These are phyloP conservation scores for Oligia latruncula DNA, from an alignment of 2,888 invertebrate species.

Conservation along the genomic window DNA sequence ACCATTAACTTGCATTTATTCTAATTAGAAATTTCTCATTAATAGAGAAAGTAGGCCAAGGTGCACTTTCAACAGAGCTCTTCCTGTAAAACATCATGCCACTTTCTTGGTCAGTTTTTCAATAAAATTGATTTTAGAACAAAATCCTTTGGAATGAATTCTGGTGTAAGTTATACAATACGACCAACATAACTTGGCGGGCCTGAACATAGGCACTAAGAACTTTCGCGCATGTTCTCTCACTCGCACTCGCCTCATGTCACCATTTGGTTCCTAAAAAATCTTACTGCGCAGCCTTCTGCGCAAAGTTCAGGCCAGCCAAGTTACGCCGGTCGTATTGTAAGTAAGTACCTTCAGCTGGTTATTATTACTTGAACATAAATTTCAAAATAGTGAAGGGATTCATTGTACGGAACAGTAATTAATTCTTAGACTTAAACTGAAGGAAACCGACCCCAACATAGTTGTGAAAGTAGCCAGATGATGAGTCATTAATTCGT, in stretches of 20 bases:
- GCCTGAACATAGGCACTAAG: too few species aligned
- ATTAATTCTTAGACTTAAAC: neutral
- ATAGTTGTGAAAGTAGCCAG: too few species aligned
- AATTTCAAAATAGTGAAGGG: constrained; percentile 22
- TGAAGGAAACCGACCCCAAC: too few species aligned
- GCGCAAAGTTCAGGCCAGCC: too few species aligned
- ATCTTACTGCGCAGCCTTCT: too few species aligned
- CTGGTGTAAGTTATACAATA: neutral
- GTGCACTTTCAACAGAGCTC: constrained; percentile 7
- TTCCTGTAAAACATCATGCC: neutral
- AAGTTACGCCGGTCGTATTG: too few species aligned
- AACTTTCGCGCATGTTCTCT: too few species aligned
- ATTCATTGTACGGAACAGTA: neutral
- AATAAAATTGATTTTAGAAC: neutral
- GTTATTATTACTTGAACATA: too few species aligned
- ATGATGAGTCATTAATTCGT: neutral
- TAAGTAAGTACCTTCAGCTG: neutral
- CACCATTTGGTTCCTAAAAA: too few species aligned
- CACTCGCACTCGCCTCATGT: too few species aligned
- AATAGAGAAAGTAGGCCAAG: constrained; percentile 19
- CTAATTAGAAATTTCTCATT: constrained; percentile 20
- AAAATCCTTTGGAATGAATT: neutral
- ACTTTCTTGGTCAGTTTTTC: neutral
- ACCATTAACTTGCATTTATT: constrained; percentile 11
- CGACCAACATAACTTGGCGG: too few species aligned